Evolutionary conservation across 2,888 invertebrate species (phyloP).

Genomic region (Agrenia bidenticulata): DNA sequence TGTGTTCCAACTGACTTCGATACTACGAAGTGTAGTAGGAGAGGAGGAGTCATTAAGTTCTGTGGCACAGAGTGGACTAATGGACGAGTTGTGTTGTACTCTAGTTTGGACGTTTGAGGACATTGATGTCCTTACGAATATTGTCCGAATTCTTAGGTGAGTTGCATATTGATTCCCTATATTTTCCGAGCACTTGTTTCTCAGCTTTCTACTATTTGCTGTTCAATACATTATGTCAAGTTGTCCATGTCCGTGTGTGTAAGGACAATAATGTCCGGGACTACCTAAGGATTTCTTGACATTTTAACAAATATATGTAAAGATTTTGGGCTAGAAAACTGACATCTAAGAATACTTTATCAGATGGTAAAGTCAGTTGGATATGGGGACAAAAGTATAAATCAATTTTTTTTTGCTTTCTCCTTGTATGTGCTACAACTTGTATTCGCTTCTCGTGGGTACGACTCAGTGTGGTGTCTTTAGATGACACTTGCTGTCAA

Average conservation of each 20-base stretch:
- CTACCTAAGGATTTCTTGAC: too few relatives aligned
- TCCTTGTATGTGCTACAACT: background rate
- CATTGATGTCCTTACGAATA: constrained; percentile 50
- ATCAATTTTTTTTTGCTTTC: background rate
- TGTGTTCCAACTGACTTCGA: constrained; percentile 51
- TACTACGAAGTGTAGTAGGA: constrained; percentile 51
- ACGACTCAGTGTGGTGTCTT: constrained; percentile 40
- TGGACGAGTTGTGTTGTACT: constrained; percentile 47
- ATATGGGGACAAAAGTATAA: too few relatives aligned
- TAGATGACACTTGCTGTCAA: constrained; percentile 44
- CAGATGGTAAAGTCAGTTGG: too few relatives aligned
- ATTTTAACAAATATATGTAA: too few relatives aligned
- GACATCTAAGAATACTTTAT: too few relatives aligned
- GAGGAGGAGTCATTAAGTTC: constrained; percentile 41
- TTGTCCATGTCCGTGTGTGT: too few relatives aligned
- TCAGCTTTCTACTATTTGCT: too few relatives aligned
- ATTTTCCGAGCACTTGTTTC: too few relatives aligned
- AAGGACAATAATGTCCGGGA: too few relatives aligned
- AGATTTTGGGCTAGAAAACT: too few relatives aligned
- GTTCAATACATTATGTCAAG: too few relatives aligned
- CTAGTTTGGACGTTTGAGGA: constrained; percentile 49
- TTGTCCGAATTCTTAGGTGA: constrained; percentile 49
- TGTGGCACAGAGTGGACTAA: constrained; percentile 46
- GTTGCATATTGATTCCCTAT: too few relatives aligned
- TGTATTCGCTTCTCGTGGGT: background rate